These are phyloP conservation scores for Diarsia mendica DNA, from an alignment of 2,888 invertebrate species.

Conservation along the genomic window DNA sequence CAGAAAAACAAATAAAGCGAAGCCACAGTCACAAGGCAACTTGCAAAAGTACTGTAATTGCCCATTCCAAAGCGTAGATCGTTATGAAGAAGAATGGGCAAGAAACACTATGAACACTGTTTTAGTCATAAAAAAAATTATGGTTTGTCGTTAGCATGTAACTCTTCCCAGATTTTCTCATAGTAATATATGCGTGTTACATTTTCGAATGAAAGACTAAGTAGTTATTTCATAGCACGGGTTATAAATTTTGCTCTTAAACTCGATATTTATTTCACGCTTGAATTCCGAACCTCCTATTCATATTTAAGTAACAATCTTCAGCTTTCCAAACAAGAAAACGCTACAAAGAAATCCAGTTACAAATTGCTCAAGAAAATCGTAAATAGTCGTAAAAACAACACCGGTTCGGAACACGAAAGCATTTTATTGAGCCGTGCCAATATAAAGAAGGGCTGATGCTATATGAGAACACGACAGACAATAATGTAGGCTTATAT, in stretches of 20 bases:
- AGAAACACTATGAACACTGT: too few relatives aligned
- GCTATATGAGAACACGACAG: slow-evolving; percentile 24
- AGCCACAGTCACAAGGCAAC: too few relatives aligned
- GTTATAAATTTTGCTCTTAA: not conserved
- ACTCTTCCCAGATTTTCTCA: not conserved
- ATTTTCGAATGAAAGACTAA: not conserved
- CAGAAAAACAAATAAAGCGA: too few relatives aligned
- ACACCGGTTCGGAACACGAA: slow-evolving; percentile 8
- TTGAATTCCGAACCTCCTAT: not conserved
- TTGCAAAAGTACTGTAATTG: too few relatives aligned
- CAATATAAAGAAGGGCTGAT: slow-evolving; percentile 7
- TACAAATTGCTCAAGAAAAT: not conserved
- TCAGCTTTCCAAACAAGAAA: not conserved
- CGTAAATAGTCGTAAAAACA: slow-evolving; percentile 36
- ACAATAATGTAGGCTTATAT: slow-evolving; percentile 9
- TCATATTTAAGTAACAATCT: not conserved
- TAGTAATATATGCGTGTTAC: not conserved
- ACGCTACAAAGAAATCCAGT: not conserved
- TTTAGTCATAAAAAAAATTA: too few relatives aligned
- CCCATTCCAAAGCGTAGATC: too few relatives aligned
- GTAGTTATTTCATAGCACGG: not conserved
- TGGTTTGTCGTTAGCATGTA: too few relatives aligned
- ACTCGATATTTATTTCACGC: not conserved
- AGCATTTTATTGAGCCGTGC: slow-evolving; percentile 14
- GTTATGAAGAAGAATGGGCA: too few relatives aligned